Evolutionary conservation across 1,140 invertebrate genomes (phyloP).

Genomic region (Tetragnatha versicolor): DNA sequence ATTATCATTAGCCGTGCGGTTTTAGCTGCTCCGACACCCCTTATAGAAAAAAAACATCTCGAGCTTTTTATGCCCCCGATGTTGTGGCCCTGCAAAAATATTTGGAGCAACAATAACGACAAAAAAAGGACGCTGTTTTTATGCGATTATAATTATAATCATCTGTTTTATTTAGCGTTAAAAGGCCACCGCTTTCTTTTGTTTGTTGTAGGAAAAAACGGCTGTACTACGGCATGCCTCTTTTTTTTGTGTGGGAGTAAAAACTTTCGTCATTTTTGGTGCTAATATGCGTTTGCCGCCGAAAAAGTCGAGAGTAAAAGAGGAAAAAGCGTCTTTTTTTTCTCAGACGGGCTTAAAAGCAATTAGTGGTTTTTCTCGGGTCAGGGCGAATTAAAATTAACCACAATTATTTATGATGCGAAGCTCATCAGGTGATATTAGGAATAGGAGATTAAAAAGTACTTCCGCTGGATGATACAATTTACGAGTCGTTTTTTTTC

Average conservation of each 20-base stretch:
- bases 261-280: constrained; percentile 20
- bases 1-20: constrained; percentile 52
- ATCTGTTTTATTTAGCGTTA: constrained; percentile 54
- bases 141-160: constrained; percentile 54
- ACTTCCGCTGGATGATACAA: no score
- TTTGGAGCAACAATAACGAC: no score
- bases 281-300: constrained; percentile 30
- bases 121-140: constrained; percentile 38
- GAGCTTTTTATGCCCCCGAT: constrained; percentile 47
- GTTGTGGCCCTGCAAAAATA: no score
- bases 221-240: not conserved
- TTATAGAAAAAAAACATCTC: constrained; percentile 12
- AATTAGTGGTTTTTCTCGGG: constrained; percentile 26
- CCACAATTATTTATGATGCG: constrained; percentile 15
- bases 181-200: not conserved
- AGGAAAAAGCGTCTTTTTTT: constrained; percentile 14
- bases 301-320: no score
- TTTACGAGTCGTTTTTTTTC: no score
- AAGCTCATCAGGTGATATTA: not conserved
- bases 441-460: constrained; percentile 18
- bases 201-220: no score
- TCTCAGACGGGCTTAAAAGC: constrained; percentile 15
- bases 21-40: not conserved
- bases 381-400: constrained; percentile 34
- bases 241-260: not conserved